Base-by-base conservation (phyloP, 2,888 invertebrate species). In the Catocala fraxini region DNA sequence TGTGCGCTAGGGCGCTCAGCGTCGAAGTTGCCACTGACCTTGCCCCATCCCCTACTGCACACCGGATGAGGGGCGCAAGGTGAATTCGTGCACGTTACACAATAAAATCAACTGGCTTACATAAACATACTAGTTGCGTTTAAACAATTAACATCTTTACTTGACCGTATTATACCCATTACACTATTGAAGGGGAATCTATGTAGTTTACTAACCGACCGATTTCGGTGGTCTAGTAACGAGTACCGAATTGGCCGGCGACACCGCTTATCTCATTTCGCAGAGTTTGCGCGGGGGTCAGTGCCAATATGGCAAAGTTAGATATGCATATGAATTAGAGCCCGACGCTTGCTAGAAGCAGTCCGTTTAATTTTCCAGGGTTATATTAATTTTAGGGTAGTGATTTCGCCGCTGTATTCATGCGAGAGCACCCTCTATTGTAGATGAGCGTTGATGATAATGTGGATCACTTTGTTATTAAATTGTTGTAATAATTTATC, bases 361-460 rank as follows among this genome's bases (percentile, higher is more conserved):
- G 70, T 75, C 82, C 77, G 76, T 89, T 91, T 88, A 87, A 91
- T 88, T 91, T 89, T 73, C 85, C 85, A 80, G 88, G 74, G 80
- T 89, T 71, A 86, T 89, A 88, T 88, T 88, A 88, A 89, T 89
- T 89, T 87, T 77, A 84, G 90, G 89, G 88, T 87, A 84, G 86
- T 81, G 86, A 87, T 87, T 87, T 82, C 79, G 81, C 75, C 75
- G 82, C 71, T 75, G 54, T 77, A 81, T 83, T 87, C 84, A 82
- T 78, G 80, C 80, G 78, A 80, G 78, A 77, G 82, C 80, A 73
- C 73, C 84, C 85, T 77, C 82, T 71, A 72, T 75, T 79, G 77
- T 80, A 72, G 74, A 75, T 72, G 77, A 74, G 80, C 84, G 88
- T 81, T 82, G 82, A 80, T 82, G 81, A 82, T 90, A 87, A 85